Percentiles rank a stretch among this genome's conserved stretches.
Evolutionary conservation across 1,140 invertebrate species (phyloP).

Genomic region (Drosophila serrata): DNA sequence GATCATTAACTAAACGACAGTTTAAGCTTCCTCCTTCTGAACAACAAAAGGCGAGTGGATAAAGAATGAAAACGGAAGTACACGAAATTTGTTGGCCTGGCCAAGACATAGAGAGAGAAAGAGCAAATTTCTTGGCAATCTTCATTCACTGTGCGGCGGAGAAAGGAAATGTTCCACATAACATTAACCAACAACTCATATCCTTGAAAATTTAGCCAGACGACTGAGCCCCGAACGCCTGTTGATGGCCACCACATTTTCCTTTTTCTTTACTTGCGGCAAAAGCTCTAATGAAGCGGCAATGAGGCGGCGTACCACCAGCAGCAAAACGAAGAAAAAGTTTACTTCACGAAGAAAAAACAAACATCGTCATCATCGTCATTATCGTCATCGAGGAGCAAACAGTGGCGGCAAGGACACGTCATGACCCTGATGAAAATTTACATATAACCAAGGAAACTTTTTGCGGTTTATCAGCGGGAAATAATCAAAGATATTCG

Average conservation of each 20-base stretch:
- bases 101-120: conserved; percentile 28
- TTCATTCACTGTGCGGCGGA: conserved; percentile 9
- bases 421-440: conserved; percentile 45
- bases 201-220: conserved; percentile 62
- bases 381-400: conserved; percentile 14
- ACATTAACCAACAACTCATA: conserved; percentile 82
- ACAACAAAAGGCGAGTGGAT: conserved; percentile 20
- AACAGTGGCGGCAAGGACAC: conserved; percentile 18
- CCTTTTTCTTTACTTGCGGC: conserved; percentile 29
- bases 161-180: conserved; percentile 57
- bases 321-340: conserved; percentile 22
- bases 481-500: conserved; percentile 42
- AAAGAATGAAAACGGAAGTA: conserved; percentile 29
- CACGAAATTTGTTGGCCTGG: conserved; percentile 35
- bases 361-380: conserved; percentile 56
- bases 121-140: conserved; percentile 57
- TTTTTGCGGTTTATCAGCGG: conserved; percentile 44
- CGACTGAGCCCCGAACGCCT: conserved; percentile 49
- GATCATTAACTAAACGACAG: conserved; percentile 80
- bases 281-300: conserved; percentile 69
- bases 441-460: conserved; percentile 37
- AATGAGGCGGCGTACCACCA: conserved; percentile 50
- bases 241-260: conserved; percentile 71
- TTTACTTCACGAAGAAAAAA: conserved; percentile 29
- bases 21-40: conserved; percentile 59